Evolutionary conservation across 2,113 vertebrate species (phyloP).

Genomic region (Dendrocopos noguchii): DNA sequence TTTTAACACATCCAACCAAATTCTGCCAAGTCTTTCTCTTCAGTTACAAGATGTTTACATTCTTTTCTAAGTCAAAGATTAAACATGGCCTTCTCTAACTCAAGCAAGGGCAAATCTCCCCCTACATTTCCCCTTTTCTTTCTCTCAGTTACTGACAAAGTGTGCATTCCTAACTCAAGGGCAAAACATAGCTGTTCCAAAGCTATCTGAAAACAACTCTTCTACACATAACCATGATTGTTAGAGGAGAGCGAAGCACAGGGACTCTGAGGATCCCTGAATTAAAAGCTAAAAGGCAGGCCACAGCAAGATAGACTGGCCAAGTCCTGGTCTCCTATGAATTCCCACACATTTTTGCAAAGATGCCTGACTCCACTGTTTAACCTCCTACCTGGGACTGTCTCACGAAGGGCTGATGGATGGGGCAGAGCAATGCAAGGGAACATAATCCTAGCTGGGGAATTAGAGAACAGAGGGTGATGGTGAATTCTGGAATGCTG

Average conservation of each 20-base stretch:
- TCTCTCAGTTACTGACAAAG: too few relatives aligned
- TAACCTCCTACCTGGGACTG: neutral
- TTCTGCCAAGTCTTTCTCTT: too few relatives aligned
- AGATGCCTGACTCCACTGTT: neutral
- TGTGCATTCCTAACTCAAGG: too few relatives aligned
- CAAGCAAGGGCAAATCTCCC: too few relatives aligned
- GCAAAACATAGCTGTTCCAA: too few relatives aligned
- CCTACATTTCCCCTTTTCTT: too few relatives aligned
- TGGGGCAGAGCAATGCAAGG: neutral
- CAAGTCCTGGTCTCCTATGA: accelerated
- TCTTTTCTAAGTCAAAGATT: too few relatives aligned
- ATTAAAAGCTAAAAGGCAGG: neutral
- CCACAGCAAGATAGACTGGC: neutral
- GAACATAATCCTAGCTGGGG: neutral
- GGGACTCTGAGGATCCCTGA: neutral
- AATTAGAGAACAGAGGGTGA: neutral
- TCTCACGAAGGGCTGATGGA: neutral
- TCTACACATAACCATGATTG: accelerated
- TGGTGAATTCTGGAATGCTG: too few relatives aligned
- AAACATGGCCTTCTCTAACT: too few relatives aligned
- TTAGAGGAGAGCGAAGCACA: neutral
- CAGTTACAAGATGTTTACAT: too few relatives aligned
- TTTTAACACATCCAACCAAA: too few relatives aligned
- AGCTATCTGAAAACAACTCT: too few relatives aligned
- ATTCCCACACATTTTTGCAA: neutral